Conservation (phyloP, 2,113 vertebrate genomes). For the Alouatta palliata region DNA sequence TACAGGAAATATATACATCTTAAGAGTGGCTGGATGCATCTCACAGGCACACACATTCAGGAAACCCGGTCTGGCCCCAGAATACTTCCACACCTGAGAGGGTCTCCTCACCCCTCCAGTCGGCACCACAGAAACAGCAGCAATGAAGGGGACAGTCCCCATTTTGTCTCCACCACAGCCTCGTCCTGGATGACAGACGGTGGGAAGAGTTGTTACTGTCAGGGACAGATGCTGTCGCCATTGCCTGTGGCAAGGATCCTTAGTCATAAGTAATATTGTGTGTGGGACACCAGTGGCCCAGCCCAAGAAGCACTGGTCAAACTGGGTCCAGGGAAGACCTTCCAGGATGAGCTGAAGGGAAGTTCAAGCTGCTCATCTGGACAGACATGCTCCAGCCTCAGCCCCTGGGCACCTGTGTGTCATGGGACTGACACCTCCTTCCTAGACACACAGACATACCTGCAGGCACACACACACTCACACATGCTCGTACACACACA, state of each 20-base stretch:
- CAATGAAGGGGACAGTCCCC: accelerated
- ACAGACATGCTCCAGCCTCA: background rate
- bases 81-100: accelerated
- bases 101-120: accelerated
- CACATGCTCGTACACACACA: too few relatives aligned
- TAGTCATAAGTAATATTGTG: accelerated
- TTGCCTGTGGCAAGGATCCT: background rate
- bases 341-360: background rate
- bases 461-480: background rate
- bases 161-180: background rate
- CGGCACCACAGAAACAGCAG: accelerated
- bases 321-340: background rate
- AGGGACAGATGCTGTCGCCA: background rate
- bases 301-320: accelerated
- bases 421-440: background rate
- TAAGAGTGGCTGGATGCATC: accelerated
- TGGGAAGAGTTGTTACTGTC: accelerated
- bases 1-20: accelerated
- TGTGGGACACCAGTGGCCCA: background rate
- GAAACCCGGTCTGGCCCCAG: accelerated
- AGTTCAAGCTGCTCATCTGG: accelerated
- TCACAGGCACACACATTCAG: accelerated
- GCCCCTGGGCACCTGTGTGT: background rate
- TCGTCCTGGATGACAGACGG: background rate
- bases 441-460: too few relatives aligned